Conservation (phyloP, 2,888 invertebrate genomes). For the Drosophila birchii region DNA sequence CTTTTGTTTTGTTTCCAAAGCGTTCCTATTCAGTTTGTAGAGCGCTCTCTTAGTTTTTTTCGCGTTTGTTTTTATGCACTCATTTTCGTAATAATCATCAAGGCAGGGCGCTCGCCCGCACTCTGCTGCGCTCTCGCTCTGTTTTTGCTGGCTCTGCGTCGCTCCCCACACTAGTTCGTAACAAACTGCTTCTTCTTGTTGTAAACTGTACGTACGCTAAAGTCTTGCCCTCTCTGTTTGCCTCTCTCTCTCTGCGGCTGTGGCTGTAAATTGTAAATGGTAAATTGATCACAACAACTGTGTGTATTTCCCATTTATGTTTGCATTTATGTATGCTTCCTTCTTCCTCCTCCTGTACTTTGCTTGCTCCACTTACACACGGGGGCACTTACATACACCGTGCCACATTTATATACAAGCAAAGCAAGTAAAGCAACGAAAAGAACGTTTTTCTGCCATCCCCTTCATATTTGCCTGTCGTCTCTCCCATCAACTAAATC, state of each 20-base stretch:
- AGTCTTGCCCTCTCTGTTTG: conserved; percentile 12
- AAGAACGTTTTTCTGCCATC: not conserved
- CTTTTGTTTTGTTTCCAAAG: conserved; percentile 45
- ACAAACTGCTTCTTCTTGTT: conserved; percentile 72
- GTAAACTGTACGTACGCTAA: conserved; percentile 69
- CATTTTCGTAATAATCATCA: conserved; percentile 66
- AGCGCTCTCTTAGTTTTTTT: conserved; percentile 49
- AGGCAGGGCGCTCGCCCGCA: not conserved
- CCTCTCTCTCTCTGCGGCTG: not conserved
- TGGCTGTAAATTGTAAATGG: conserved; percentile 40
- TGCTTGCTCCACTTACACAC: conserved; percentile 13
- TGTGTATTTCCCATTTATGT: conserved; percentile 35
- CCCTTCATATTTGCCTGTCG: not conserved
- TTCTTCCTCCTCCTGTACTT: conserved; percentile 4
- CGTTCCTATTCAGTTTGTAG: conserved; percentile 4
- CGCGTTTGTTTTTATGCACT: conserved; percentile 58
- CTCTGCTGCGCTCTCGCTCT: conserved; percentile 53
- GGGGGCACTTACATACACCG: not conserved
- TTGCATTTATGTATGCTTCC: conserved; percentile 30
- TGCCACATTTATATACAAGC: conserved; percentile 14
- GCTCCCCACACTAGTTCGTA: conserved; percentile 79
- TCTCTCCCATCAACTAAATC: conserved; percentile 5
- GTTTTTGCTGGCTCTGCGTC: conserved; percentile 72
- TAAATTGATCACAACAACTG: conserved; percentile 50
- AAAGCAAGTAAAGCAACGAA: not conserved